Evolutionary conservation across 2,113 vertebrate species (phyloP), one percentile per base, ranked within the genome.

Genomic region (Megaleporinus macrocephalus): DNA sequence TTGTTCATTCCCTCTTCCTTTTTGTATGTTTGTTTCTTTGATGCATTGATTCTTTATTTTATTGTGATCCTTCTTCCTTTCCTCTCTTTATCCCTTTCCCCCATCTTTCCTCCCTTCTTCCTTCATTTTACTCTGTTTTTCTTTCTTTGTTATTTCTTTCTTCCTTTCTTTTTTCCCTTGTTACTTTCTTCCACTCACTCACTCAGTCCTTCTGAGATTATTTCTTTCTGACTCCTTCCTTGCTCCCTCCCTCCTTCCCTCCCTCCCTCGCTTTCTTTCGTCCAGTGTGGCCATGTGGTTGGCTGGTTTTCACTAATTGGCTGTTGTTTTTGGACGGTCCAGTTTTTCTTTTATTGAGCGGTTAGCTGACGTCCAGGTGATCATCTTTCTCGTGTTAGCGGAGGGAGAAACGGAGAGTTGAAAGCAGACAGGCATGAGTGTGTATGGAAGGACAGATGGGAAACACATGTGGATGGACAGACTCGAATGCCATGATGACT

Each of bases 391-490:
- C 57, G n/a, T 51, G 59, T 76, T 81, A 77, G 72, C 53, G 72
- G 72, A 55, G 62, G 55, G 20, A 74, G 70, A 79, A 75, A 24
- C 0, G 51, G 62, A 80, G 75, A 61, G 73, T 78, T 61, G 29
- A 83, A 81, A 66, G 81, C 69, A 47, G 62, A 73, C 65, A 24
- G 66, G 33, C 71, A 81, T 85, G 73, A 83, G 73, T 65, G 65
- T 70, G 47, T 80, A 22, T 82, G 53, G 76, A 69, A 75, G 61
- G 70, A 79, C 81, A 85, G 85, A 89, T 87, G 86, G 65, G 77
- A 82, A 86, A 85, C 88, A 88, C 82, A 83, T 89, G 85, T 57
- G 61, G 65, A 79, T 78, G 78, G 76, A 63, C 72, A 83, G 76
- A 53, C 78, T 41, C 33, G 80, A 62, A 30, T 26, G 77, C 61